These are phyloP conservation scores for Phataginus tetradactyla DNA, from an alignment of 2,797 vertebrate species.

Conservation along the genomic window DNA sequence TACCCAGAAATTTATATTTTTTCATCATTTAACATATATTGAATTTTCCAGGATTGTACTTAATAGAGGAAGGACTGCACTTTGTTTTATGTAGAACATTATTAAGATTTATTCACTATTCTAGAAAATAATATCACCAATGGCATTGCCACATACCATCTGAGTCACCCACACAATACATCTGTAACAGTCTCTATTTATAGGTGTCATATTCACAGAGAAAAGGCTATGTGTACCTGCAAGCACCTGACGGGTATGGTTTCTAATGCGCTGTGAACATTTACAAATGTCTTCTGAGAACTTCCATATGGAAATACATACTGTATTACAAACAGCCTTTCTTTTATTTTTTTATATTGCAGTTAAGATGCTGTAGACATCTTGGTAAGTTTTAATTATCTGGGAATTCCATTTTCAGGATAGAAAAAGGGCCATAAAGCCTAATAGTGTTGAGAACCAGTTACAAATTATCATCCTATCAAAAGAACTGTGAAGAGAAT, in stretches of 20 bases:
- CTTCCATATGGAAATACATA: background rate
- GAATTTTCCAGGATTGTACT: background rate
- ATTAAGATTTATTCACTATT: constrained; percentile 38
- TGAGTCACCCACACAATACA: background rate
- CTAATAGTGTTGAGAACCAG: background rate
- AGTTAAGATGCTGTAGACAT: background rate
- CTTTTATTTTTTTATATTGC: background rate
- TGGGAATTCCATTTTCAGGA: constrained; percentile 47
- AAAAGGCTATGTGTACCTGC: background rate
- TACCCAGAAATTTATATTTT: background rate
- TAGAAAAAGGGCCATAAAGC: background rate
- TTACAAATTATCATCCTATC: background rate
- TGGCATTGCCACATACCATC: background rate
- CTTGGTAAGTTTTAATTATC: background rate
- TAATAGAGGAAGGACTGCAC: background rate
- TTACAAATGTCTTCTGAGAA: constrained; percentile 32
- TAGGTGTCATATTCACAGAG: background rate
- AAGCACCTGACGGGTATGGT: background rate
- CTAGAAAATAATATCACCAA: constrained; percentile 13
- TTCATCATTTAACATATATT: background rate
- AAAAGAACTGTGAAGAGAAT: background rate
- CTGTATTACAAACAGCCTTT: background rate
- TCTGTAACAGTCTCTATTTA: background rate
- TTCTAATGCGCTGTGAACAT: background rate
- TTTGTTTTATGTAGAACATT: constrained; percentile 1